Conservation (phyloP, 2,888 invertebrate species). For the Bellardia bayeri region DNA sequence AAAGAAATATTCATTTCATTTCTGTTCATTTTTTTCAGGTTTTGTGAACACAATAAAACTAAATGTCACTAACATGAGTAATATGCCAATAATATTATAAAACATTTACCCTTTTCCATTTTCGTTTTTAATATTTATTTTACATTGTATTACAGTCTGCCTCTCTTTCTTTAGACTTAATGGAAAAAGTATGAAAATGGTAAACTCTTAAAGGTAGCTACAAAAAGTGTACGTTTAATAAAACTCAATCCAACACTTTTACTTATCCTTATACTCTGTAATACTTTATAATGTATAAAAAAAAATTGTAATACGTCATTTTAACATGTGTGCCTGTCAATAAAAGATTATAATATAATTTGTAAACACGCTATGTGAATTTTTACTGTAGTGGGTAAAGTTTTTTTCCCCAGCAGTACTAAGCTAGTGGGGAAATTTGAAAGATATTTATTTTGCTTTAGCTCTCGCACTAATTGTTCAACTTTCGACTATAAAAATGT, state of each 20-base stretch:
- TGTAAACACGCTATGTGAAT: neutral
- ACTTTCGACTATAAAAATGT: no score
- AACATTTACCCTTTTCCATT: conserved; percentile 46
- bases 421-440: no score
- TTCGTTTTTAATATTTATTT: neutral
- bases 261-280: neutral
- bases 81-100: conserved; percentile 61
- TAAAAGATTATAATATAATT: neutral
- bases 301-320: conserved; percentile 54
- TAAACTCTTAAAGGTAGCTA: neutral
- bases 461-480: no score
- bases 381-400: no score
- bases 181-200: neutral
- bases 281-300: no score
- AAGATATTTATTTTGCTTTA: no score
- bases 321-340: conserved; percentile 10
- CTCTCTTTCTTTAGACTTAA: neutral
- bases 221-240: neutral
- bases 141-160: neutral
- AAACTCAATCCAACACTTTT: neutral
- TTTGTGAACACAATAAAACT: conserved; percentile 50
- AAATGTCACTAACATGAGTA: conserved; percentile 65
- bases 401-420: no score
- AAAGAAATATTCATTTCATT: neutral
- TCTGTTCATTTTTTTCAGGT: neutral